A percentile compares a stretch with the other conserved stretches of the same genome.
Evolutionary conservation across 2,797 vertebrate species (phyloP).

Genomic region (Myiotriccus ornatus): DNA sequence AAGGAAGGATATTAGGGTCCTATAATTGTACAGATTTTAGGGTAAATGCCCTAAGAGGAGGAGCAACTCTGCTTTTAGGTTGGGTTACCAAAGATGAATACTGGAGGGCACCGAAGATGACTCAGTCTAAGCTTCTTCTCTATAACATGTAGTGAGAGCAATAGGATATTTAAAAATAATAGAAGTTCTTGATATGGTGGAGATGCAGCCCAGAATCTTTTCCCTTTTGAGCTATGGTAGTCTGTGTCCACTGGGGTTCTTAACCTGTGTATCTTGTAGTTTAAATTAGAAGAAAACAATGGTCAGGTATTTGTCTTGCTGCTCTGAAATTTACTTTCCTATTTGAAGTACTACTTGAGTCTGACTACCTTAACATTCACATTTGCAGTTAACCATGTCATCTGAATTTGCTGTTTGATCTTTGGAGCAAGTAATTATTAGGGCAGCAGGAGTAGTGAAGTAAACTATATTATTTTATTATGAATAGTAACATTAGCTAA

Average conservation of each 20-base stretch:
- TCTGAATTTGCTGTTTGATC: slow-evolving; percentile 1
- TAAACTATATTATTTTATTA: slow-evolving; percentile 13
- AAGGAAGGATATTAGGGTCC: not conserved
- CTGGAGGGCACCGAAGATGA: not conserved
- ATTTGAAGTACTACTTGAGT: not conserved
- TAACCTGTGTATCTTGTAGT: not conserved
- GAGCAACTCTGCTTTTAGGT: not conserved
- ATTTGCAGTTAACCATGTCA: not conserved
- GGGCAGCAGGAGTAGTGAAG: not conserved
- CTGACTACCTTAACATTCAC: not conserved
- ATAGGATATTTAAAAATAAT: not conserved
- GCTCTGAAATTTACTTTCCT: not conserved
- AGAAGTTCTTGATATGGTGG: not conserved
- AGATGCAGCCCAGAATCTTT: not conserved
- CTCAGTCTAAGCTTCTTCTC: not conserved
- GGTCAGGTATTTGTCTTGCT: not conserved
- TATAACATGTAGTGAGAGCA: not conserved
- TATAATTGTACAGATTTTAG: not conserved
- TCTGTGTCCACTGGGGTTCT: not conserved
- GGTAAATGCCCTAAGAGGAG: not conserved
- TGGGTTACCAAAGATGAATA: not conserved
- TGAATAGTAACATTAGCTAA: not conserved
- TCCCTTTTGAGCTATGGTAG: not conserved
- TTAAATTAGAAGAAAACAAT: not conserved
- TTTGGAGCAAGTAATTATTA: not conserved